A percentile compares a stretch with the other conserved stretches of the same genome.
These are phyloP conservation scores for Eubasilissa regina DNA, from an alignment of 1,140 invertebrate species.

Conservation along the genomic window DNA sequence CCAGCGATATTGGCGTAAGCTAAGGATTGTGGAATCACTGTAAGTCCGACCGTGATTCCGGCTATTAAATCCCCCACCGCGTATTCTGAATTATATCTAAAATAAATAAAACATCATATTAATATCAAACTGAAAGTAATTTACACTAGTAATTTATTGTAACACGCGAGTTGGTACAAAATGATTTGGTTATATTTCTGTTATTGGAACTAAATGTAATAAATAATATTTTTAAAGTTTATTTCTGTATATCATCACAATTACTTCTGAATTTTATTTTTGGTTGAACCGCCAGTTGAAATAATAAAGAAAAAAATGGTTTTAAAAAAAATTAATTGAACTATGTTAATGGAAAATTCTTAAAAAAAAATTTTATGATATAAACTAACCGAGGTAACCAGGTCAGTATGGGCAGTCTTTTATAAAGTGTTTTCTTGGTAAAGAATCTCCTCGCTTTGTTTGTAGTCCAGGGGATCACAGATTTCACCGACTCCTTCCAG, in stretches of 20 bases:
- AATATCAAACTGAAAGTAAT: not conserved
- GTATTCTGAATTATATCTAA: slow-evolving; percentile 77
- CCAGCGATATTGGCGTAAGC: slow-evolving; percentile 90
- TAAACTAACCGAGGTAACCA: slow-evolving; percentile 79
- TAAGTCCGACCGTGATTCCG: slow-evolving; percentile 89
- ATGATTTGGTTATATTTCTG: no score
- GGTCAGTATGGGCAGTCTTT: slow-evolving; percentile 79
- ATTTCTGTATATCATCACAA: no score
- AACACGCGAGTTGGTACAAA: no score
- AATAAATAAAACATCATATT: slow-evolving; percentile 21
- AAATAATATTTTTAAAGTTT: no score
- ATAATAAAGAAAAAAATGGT: no score
- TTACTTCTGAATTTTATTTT: no score
- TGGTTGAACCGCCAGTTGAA: no score
- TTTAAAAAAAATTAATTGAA: no score
- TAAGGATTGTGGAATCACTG: slow-evolving; percentile 85
- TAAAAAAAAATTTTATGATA: not conserved
- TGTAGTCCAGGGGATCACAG: slow-evolving; percentile 56
- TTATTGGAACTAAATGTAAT: no score
- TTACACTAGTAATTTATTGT: no score
- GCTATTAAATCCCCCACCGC: slow-evolving; percentile 86
- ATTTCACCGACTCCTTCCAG: slow-evolving; percentile 53
- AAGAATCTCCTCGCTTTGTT: slow-evolving; percentile 61
- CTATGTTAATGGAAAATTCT: no score
- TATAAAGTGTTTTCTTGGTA: slow-evolving; percentile 80